Base-by-base conservation (phyloP, 2,888 invertebrate species). In the Ceratothoa steindachneri region DNA sequence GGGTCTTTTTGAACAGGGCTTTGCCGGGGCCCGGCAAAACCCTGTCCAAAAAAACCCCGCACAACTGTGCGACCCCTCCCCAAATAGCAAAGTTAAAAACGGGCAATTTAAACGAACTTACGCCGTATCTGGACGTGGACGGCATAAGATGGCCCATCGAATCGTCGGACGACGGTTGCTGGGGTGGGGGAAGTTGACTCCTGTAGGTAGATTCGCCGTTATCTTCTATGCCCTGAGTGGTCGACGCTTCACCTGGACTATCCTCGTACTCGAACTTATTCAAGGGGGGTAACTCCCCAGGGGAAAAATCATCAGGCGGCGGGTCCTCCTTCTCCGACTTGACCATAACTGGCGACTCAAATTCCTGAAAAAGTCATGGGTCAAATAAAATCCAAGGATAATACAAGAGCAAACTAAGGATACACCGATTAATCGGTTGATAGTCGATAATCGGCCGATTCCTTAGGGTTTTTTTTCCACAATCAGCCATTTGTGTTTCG, bases 121-220 rank as follows among this genome's bases (percentile, higher is more conserved):
- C 41, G 5, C 41, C 41, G 24, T 24, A 60, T 60, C 60, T 24
- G n/a, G 60, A 60, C 24, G 60, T 60, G 12, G 60, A 60, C n/a
- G 60, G 60, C 24, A 60, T 60, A 60, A 60, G 2, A 60, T 60
- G 60, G 22, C 60, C 60, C 60, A 60, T 60, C n/a, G 60, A 60
- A 15, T 60, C 60, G 1, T 60, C 60, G n/a, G 60, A n/a, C 12
- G 60, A 24, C 3, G 1, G 60, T 24, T 60, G 60, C 60, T 2
- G 60, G n/a, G n/a, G 60, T 22, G 12, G 60, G n/a, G n/a, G n/a
- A n/a, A n/a, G n/a, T n/a, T 51, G 52, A 51, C 52, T 51, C 15
- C n/a, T n/a, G 24, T 24, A 60, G 12, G 22, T 24, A 24, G 60
- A 60, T 24, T 60, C 60, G 24, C 12, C 12, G 27, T 24, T 24